Evolutionary conservation across 2,888 invertebrate species (phyloP).

Genomic region (Agrochola lota): DNA sequence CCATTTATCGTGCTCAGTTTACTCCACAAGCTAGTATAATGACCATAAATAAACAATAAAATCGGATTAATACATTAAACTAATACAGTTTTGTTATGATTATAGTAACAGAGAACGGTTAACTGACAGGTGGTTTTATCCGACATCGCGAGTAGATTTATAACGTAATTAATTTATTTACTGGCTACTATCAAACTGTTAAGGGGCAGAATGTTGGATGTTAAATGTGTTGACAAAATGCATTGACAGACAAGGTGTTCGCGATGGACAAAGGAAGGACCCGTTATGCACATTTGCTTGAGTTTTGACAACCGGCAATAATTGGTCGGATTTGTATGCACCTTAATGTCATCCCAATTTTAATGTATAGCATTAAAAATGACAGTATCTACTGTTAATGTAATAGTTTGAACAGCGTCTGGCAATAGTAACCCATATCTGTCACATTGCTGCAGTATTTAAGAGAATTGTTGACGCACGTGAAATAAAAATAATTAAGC

Average conservation of each 20-base stretch:
- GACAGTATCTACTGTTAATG: not conserved
- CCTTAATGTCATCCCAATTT: not conserved
- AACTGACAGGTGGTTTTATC: conserved; percentile 64
- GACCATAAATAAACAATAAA: conserved; percentile 55
- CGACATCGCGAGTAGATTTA: conserved; percentile 64
- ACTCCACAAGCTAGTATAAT: conserved; percentile 19
- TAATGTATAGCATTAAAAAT: not conserved
- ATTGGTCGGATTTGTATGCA: conserved; percentile 2
- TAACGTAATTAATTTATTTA: conserved; percentile 67
- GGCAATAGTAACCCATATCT: not conserved
- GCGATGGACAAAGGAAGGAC: not conserved
- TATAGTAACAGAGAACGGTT: conserved; percentile 48
- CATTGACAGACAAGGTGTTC: conserved; percentile 17
- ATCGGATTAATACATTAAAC: conserved; percentile 59
- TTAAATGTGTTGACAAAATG: not conserved
- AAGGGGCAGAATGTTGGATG: conserved; percentile 47
- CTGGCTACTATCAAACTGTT: conserved; percentile 57
- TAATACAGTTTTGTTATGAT: conserved; percentile 60
- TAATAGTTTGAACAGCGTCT: not conserved
- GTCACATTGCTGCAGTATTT: not conserved
- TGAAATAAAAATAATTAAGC: not conserved
- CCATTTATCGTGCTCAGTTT: conserved; percentile 27
- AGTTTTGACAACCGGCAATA: conserved; percentile 19
- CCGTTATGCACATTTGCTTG: conserved; percentile 3
- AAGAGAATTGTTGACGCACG: not conserved